Evolutionary conservation across 2,113 vertebrate species (phyloP).

Genomic region (Ctenomys sociabilis): DNA sequence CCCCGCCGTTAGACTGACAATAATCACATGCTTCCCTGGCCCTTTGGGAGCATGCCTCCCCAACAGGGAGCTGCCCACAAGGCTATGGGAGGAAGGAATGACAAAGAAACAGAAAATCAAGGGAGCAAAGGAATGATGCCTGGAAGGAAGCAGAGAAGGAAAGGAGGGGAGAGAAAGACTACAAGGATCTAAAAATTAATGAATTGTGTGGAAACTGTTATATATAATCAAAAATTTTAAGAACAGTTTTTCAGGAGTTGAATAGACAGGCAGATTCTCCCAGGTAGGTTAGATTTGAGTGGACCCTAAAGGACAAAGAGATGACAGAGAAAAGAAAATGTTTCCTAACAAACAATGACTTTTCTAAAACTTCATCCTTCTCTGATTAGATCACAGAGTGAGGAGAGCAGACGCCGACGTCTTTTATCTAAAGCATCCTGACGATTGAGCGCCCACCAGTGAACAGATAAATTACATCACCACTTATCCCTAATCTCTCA

Average conservation of each 20-base stretch:
- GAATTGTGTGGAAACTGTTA: background rate
- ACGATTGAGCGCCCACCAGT: slow-evolving; percentile 52
- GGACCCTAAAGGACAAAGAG: background rate
- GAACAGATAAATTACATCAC: slow-evolving; percentile 65
- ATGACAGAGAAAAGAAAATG: background rate
- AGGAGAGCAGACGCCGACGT: background rate
- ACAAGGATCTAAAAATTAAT: background rate
- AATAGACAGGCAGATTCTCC: background rate
- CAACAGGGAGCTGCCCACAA: background rate
- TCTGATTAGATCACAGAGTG: background rate
- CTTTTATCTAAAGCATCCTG: slow-evolving; percentile 53
- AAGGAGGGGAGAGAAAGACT: background rate
- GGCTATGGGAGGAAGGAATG: background rate
- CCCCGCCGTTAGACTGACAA: background rate
- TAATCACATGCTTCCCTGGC: background rate
- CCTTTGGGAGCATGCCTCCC: background rate
- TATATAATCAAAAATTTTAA: background rate
- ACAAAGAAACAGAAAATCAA: background rate
- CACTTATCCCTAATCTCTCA: slow-evolving; percentile 43
- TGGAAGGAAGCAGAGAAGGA: too few relatives aligned
- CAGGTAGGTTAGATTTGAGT: background rate
- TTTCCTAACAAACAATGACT: background rate
- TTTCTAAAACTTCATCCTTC: slow-evolving; percentile 29
- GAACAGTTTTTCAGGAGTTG: background rate
- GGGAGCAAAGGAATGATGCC: too few relatives aligned